Percentiles rank a stretch among this genome's conserved stretches.
These are phyloP conservation scores for Meloidogyne chitwoodi DNA, from an alignment of 1,140 invertebrate species.

Conservation along the genomic window DNA sequence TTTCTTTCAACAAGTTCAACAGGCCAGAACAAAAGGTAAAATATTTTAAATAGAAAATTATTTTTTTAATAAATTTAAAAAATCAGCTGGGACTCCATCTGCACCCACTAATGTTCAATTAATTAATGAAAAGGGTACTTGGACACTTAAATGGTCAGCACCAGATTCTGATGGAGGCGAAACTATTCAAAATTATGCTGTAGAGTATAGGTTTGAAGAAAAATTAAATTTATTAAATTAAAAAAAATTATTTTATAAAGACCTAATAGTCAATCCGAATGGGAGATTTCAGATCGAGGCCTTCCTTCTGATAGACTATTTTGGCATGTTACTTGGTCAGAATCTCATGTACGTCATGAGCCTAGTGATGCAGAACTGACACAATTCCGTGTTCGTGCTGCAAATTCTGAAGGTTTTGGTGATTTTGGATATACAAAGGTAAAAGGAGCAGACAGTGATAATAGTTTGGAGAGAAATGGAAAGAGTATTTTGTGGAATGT, in stretches of 20 bases:
- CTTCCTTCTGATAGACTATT: slow-evolving; percentile 39
- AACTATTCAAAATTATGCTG: slow-evolving; percentile 51
- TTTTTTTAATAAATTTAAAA: slow-evolving; percentile 30
- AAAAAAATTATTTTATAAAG: slow-evolving; percentile 26
- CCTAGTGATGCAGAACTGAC: slow-evolving; percentile 6
- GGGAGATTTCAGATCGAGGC: slow-evolving; percentile 58
- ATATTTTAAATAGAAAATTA: background rate
- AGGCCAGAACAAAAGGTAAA: slow-evolving; percentile 49
- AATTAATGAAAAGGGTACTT: slow-evolving; percentile 37
- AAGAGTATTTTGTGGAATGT: background rate
- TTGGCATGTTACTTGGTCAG: slow-evolving; percentile 25
- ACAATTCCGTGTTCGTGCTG: slow-evolving; percentile 53
- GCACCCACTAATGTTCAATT: slow-evolving; percentile 47
- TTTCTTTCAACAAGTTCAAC: slow-evolving; percentile 53
- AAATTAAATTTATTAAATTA: background rate
- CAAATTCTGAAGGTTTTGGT: slow-evolving; percentile 57
- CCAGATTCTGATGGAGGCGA: slow-evolving; percentile 53
- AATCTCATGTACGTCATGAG: slow-evolving; percentile 21
- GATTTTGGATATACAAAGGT: slow-evolving; percentile 45
- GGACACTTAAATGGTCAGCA: slow-evolving; percentile 52
- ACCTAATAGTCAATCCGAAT: slow-evolving; percentile 50
- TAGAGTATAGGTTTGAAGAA: slow-evolving; percentile 46
- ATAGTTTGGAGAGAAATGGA: background rate
- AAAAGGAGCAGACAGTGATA: background rate
- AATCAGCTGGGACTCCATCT: slow-evolving; percentile 49